Base-by-base conservation (phyloP, 2,113 vertebrate genomes). In the Zootoca vivipara region DNA sequence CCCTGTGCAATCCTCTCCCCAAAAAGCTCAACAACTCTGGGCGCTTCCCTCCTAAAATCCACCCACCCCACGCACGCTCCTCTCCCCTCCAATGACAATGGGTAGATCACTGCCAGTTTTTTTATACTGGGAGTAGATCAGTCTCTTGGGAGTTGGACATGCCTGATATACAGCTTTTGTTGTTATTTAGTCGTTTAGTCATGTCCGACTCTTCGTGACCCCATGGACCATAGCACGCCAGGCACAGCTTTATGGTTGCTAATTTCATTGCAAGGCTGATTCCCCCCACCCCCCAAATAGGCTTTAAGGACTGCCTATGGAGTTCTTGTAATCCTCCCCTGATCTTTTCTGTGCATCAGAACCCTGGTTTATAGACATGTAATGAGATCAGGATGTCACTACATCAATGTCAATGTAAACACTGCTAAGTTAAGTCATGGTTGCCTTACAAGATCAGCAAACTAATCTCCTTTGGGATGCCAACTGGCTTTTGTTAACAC, bases 301-400 rank as follows among this genome's bases (percentile, higher is more conserved):
- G 91, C 92, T 93, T 89, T 94, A 89, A 94, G 92, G 85, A 93
- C 93, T 94, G 94, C 94, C 95, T 85, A 6, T 35, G 24, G 90
- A 95, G 94, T 90, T 94, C 90, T 92, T 73, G 90, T 98, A 95
- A 97, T 97, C 97, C 97, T 95, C 95, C 96, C 93, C 95, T 92
- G 96, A 97, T 96, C 95, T 92, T 94, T 95, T 94, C 91, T 62
- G 95, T 84, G 91, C 94, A 94, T 94, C 92, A 85, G 93, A 96
- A 95, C 95, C 95, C 93, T 87, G 96, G 96, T 96, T 97, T 98
- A 98, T 98, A 98, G 98, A 97, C 97, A 94, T 97, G 96, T 98
- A 98, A 98, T 97, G 97, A 97, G 97, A 98, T 98, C 97, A 97
- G 96, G 92, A 96, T 97, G 96, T 98, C 96, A 97, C 96, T 95